These are phyloP conservation scores for Zosterops hypoxanthus DNA, from an alignment of 2,113 vertebrate species.

Conservation along the genomic window DNA sequence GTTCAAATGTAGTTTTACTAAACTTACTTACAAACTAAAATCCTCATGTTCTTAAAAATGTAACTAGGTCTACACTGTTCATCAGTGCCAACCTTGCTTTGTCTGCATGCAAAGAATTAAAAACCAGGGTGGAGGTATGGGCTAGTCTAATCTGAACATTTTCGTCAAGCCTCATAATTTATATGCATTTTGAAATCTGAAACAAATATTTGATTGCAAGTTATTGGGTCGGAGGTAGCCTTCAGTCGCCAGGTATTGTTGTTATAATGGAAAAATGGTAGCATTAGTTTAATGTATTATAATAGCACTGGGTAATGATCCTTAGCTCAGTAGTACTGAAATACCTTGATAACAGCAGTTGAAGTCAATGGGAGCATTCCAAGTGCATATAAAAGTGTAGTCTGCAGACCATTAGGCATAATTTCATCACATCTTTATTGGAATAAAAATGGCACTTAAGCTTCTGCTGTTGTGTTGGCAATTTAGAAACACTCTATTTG, in stretches of 20 bases:
- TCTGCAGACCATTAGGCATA: conserved; percentile 65
- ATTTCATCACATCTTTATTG: conserved; percentile 67
- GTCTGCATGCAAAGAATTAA: not conserved
- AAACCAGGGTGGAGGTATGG: not conserved
- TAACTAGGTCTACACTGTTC: not conserved
- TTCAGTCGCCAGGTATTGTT: conserved; percentile 36
- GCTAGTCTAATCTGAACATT: not conserved
- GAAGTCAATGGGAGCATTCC: conserved; percentile 52
- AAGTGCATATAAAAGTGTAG: conserved; percentile 54
- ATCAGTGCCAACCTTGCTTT: not conserved
- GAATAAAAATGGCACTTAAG: conserved; percentile 63
- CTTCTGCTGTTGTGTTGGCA: conserved; percentile 46
- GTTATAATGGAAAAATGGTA: conserved; percentile 56
- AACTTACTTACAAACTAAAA: not conserved
- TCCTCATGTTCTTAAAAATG: not conserved
- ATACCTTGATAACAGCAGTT: conserved; percentile 58
- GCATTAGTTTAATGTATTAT: conserved; percentile 65
- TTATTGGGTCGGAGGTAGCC: conserved; percentile 18
- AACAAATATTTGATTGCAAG: conserved; percentile 54
- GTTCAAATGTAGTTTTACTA: not conserved
- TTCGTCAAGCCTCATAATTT: not conserved
- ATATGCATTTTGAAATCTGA: conserved; percentile 5
- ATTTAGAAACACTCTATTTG: conserved; percentile 17
- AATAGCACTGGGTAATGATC: conserved; percentile 66
- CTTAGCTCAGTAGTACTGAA: conserved; percentile 57